A percentile compares a stretch with the other conserved stretches of the same genome.
Conservation (phyloP, 2,888 invertebrate genomes). For the Drosophila melanocephala region DNA sequence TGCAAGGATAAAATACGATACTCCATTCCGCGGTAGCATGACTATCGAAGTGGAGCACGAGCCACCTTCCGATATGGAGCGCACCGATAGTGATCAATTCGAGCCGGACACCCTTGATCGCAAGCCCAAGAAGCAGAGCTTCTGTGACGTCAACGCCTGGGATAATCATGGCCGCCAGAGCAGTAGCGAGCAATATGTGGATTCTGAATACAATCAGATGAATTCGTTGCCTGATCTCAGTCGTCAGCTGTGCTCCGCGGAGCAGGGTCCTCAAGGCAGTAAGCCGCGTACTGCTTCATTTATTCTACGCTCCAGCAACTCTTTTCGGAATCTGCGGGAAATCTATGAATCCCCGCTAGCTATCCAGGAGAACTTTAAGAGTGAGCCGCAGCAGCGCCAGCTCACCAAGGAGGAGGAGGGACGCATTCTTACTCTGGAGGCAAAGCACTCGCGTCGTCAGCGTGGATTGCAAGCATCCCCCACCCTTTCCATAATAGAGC, state of each 20-base stretch:
- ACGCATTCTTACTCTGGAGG: constrained; percentile 89
- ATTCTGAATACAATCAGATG: constrained; percentile 72
- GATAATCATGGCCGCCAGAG: constrained; percentile 83
- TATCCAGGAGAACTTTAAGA: constrained; percentile 83
- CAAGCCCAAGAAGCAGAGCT: constrained; percentile 88
- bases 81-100: constrained; percentile 89
- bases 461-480: constrained; percentile 85
- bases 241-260: constrained; percentile 38
- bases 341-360: constrained; percentile 89
- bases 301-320: constrained; percentile 89
- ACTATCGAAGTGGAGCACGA: constrained; percentile 94
- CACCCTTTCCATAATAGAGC: constrained; percentile 78
- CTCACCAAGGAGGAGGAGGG: constrained; percentile 87
- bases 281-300: constrained; percentile 86
- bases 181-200: constrained; percentile 58
- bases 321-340: constrained; percentile 90
- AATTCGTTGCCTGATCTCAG: constrained; percentile 80
- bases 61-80: constrained; percentile 91
- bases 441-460: constrained; percentile 91
- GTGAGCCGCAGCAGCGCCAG: constrained; percentile 78
- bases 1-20: constrained; percentile 87
- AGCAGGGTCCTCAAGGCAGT: constrained; percentile 6
- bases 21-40: constrained; percentile 90
- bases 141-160: constrained; percentile 86
- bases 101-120: constrained; percentile 95